Evolutionary conservation across 2,888 invertebrate genomes (phyloP), one percentile per base, ranked within the genome.

Genomic region (Macaria notata): DNA sequence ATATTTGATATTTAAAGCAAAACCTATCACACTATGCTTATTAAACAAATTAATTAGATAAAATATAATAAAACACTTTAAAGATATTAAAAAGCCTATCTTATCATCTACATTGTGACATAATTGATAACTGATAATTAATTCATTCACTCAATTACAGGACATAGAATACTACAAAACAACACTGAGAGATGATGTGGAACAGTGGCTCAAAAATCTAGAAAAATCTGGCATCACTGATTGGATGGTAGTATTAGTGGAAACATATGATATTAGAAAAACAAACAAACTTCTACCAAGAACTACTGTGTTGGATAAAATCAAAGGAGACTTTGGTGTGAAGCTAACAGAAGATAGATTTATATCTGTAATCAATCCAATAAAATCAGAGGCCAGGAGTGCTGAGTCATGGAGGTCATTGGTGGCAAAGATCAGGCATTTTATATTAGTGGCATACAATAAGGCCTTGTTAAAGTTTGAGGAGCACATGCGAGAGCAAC

Each of bases 241-340:
- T 84, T 99, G 98, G 98, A 94, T 99, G 93, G 96, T 99, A 76
- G 94, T 98, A 44, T 92, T 98, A 64, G 97, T 99, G 46, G 98
- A 98, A 86, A 97, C 96, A 51, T 95, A 97, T 81, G 98, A 98
- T 84, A 95, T 96, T 72, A 95, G 97, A 75, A 96, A 97, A 86
- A 95, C 97, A 51, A 97, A 98, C 77, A 98, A 99, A 84, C 87
- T 99, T 9, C 88, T 99, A 54, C 97, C 97, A 1, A 93, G 98
- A 68, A 97, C 98, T 9, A 98, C 98, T 3, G 98, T 99, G 30
- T 89, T 98, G 70, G 98, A 99, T 85, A 98, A 98, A 92, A 96
- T 99, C 63, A 96, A 97, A 71, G 95, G 95, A 73, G 99, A 99
- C 83, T 98, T 98, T 93, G 97, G 97, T 53, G 93, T 95, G 30